Base-by-base conservation (phyloP, 2,888 invertebrate species). In the Rapana venosa region DNA sequence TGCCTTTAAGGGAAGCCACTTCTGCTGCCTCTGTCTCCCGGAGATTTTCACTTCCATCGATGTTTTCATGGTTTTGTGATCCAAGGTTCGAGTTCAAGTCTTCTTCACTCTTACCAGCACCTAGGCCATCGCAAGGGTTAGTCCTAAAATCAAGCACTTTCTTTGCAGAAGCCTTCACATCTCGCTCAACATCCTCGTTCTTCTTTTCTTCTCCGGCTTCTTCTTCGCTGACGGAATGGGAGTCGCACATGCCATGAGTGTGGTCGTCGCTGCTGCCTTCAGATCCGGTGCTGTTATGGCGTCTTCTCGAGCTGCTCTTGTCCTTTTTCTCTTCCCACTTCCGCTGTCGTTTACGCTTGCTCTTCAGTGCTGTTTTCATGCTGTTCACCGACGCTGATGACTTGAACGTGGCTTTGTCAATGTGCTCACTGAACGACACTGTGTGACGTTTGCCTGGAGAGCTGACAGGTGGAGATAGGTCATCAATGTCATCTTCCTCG, bases 391-490 rank as follows among this genome's bases (percentile, higher is more conserved):
- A 92, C n/a, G 94, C 93, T 74, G 93, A 94, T 11, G 94, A 90
- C 92, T 94, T 95, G 93, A 93, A 96, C 0, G 94, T 94, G 0
- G 95, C 93, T 35, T 92, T 91, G 90, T 96, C 96, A 1, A 96
- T 93, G 66, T 94, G 94, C 66, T 94, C 94, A 90, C 93, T 95
- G 92, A 96, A 96, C 1, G 95, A 95, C 35, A 96, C 96, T 26
- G 95, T 95, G 85, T 94, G 94, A 87, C 93, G 93, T 30, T 92
- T 90, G 58, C 89, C 79, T 22, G 79, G 87, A 30, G 91, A 91
- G 66, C 92, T 56, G 91, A 56, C 70, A 30, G 77, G 90, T 13
- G 89, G 90, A 20, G 90, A 85, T 20, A 89, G 81, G 47, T 91
- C 91, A 66, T 89, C 66, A 66, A 66, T 26, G 17, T 66, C 32